Percentiles rank a stretch among this genome's conserved stretches.
Evolutionary conservation across 2,888 invertebrate genomes (phyloP).

Genomic region (Drosophila paranaensis): DNA sequence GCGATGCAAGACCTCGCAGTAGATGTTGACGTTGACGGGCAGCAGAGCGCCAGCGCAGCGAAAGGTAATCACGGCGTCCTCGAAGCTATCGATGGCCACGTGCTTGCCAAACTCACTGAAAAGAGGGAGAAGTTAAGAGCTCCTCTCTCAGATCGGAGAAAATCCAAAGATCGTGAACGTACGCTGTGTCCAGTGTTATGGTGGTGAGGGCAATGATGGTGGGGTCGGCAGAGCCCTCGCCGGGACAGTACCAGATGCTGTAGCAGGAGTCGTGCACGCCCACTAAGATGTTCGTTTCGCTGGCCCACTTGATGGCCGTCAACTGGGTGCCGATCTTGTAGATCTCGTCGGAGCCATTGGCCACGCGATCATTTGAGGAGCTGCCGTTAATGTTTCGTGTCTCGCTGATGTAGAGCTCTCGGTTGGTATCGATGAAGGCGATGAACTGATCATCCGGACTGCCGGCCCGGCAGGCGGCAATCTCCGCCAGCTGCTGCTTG

Average conservation of each 20-base stretch:
- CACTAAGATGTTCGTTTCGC: constrained; percentile 91
- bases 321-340: constrained; percentile 86
- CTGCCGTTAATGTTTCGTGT: constrained; percentile 71
- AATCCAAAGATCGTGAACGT: neutral
- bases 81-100: constrained; percentile 92
- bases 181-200: constrained; percentile 86
- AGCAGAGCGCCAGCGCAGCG: constrained; percentile 95
- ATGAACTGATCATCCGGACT: constrained; percentile 91
- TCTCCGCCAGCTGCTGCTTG: constrained; percentile 90
- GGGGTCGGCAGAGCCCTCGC: constrained; percentile 89
- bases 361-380: constrained; percentile 23
- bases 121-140: constrained; percentile 60
- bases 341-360: constrained; percentile 69
- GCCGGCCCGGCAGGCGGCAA: constrained; percentile 94
- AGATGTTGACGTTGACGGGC: constrained; percentile 82
- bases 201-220: constrained; percentile 88
- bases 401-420: constrained; percentile 93
- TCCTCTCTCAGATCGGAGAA: neutral
- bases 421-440: constrained; percentile 94
- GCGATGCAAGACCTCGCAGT: constrained; percentile 87
- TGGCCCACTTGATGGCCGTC: constrained; percentile 87
- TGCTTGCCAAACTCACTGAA: constrained; percentile 94
- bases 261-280: constrained; percentile 92
- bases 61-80: constrained; percentile 93
- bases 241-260: constrained; percentile 93